Evolutionary conservation across 1,140 invertebrate species (phyloP), one percentile per base, ranked within the genome.

Genomic region (Leptinotarsa texana): DNA sequence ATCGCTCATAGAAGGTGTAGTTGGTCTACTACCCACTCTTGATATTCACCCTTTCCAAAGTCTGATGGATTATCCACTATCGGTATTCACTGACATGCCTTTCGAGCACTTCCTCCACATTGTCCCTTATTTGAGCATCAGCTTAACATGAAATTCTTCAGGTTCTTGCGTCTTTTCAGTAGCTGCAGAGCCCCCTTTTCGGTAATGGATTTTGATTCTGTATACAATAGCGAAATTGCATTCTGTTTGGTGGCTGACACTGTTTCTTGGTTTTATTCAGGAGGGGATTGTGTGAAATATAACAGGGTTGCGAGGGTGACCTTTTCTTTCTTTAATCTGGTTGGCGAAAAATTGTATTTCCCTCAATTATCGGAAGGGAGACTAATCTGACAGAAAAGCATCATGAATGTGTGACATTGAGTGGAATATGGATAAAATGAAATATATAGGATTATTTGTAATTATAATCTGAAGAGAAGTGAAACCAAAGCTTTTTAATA

Each of bases 191-290:
- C 17, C 18, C 27, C 69, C 78, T 71, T 33, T 74, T 65, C 65
- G 63, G 78, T 83, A 83, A 83, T 83, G 82, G 82, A 83, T 83
- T 83, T 83, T 83, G 82, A 83, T 83, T 82, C 81, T 78, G 76
- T 81, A 80, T 76, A 83, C 82, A 83, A 83, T 82, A 78, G 75
- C 76, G 71, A 78, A 78, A 83, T 81, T 82, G 51, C n/a, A 57
- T 69, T 72, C 72, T 79, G 78, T 82, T 81, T 80, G 80, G 76
- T 78, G 80, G 75, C 76, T 67, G 69, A 76, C 73, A 72, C 73
- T 70, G 73, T 74, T 75, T 72, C 75, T 79, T 80, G 74, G 77
- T 78, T 79, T 75, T 77, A 77, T 72, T 68, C 62, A 71, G 77
- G 73, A 73, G 72, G 63, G 73, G 72, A 78, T 70, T 69, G 74